phyloP scores from a whole-genome alignment of 2,888 invertebrate genomes.

The Oligia strigilis region DNA sequence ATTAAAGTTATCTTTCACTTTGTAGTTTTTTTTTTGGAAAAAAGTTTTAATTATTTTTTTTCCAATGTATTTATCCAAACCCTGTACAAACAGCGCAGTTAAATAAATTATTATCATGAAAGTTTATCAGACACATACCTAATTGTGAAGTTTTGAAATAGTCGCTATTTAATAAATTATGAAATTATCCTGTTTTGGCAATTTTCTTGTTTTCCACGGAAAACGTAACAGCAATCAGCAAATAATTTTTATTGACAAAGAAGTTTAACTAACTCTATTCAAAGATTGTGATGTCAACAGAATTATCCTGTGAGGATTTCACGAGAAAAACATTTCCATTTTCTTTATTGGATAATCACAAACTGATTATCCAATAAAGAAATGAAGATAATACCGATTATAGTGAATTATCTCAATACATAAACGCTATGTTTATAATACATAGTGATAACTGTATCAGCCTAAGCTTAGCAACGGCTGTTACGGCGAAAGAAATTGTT shows the following conservation, averaged over 20 bases:
- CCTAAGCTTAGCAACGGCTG: slow-evolving; percentile 81
- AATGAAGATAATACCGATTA: background rate
- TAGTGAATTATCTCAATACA: slow-evolving; percentile 7
- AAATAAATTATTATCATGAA: background rate
- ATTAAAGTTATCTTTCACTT: no score
- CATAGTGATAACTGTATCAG: slow-evolving; percentile 52
- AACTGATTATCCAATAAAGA: background rate
- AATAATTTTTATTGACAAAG: slow-evolving; percentile 15
- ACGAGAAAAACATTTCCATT: slow-evolving; percentile 28
- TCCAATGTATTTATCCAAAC: background rate
- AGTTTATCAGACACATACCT: background rate
- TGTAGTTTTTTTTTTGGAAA: no score
- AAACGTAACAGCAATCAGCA: slow-evolving; percentile 14
- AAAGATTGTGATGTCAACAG: slow-evolving; percentile 21
- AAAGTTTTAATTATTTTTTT: background rate
- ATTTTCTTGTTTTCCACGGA: slow-evolving; percentile 28
- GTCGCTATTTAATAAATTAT: background rate
- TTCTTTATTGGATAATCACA: background rate
- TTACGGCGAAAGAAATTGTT: slow-evolving; percentile 80
- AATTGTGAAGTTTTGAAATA: background rate
- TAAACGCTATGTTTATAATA: slow-evolving; percentile 13
- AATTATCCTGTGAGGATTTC: slow-evolving; percentile 12
- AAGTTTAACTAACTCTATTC: slow-evolving; percentile 32
- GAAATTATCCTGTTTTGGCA: slow-evolving; percentile 12
- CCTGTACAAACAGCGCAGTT: background rate